phyloP scores from a whole-genome alignment of 2,113 vertebrate genomes.

The Antechinus flavipes region DNA sequence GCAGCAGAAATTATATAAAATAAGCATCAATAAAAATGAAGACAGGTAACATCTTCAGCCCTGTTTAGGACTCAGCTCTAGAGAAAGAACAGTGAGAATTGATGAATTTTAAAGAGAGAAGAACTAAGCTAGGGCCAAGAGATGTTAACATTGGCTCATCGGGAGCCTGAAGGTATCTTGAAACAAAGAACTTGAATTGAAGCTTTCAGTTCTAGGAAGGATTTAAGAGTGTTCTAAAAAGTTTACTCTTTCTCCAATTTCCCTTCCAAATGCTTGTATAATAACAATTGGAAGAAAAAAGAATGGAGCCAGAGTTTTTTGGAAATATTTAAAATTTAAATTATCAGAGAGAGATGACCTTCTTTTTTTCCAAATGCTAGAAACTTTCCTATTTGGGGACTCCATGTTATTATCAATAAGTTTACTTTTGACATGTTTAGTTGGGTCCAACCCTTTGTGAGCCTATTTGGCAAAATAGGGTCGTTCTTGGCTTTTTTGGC shows the following conservation, averaged over 20 bases:
- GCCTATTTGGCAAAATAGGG: too few species aligned
- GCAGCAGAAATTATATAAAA: not conserved
- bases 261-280: not conserved
- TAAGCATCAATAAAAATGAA: not conserved
- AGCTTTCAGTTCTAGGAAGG: not conserved
- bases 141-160: not conserved
- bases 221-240: not conserved
- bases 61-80: not conserved
- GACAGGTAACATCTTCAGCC: not conserved
- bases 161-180: not conserved
- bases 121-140: not conserved
- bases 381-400: too few species aligned
- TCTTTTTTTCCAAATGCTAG: too few species aligned
- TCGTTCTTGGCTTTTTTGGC: too few species aligned
- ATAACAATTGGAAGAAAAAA: not conserved
- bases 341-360: too few species aligned
- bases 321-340: too few species aligned
- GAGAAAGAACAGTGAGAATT: not conserved
- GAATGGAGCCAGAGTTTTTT: not conserved
- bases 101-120: not conserved
- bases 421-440: too few species aligned
- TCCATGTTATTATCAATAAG: too few species aligned
- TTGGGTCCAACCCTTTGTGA: too few species aligned
- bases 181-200: not conserved
- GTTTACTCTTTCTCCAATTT: not conserved